These are phyloP conservation scores for Temnothorax curvispinosus DNA, from an alignment of 1,140 invertebrate genomes.

Conservation along the genomic window DNA sequence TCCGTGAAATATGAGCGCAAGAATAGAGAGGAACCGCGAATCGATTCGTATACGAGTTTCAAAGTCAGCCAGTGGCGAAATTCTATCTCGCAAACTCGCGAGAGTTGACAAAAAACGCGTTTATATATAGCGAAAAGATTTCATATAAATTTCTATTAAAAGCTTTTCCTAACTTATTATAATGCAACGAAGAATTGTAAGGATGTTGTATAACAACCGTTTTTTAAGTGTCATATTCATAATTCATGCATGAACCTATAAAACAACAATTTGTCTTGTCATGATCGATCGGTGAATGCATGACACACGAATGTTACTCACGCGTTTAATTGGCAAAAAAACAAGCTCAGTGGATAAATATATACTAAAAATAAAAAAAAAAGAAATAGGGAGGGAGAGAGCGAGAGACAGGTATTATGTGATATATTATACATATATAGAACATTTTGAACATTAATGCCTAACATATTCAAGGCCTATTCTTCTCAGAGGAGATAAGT, in stretches of 20 bases:
- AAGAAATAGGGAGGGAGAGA: not conserved
- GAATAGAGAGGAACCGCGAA: not conserved
- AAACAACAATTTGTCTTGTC: not conserved
- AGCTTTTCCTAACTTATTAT: not conserved
- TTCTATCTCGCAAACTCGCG: not conserved
- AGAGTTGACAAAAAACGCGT: not conserved
- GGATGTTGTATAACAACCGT: not conserved
- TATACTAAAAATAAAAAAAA: not conserved
- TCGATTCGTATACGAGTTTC: constrained; percentile 28
- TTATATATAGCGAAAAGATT: not conserved
- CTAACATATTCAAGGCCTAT: not conserved
- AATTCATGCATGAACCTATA: not conserved
- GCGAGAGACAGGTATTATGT: not conserved
- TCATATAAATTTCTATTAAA: constrained; percentile 2
- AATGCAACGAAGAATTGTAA: not conserved
- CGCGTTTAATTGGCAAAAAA: not conserved
- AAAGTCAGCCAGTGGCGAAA: not conserved
- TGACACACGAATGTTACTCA: not conserved
- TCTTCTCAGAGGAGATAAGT: not conserved
- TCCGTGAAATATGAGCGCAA: constrained; percentile 20
- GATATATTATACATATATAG: not conserved
- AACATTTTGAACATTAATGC: not conserved
- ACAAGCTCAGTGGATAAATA: not conserved
- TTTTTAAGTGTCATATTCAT: not conserved
- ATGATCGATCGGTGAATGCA: not conserved